Evolutionary conservation across 2,888 invertebrate species (phyloP), one percentile per base, ranked within the genome.

Genomic region (Torymus auratus): DNA sequence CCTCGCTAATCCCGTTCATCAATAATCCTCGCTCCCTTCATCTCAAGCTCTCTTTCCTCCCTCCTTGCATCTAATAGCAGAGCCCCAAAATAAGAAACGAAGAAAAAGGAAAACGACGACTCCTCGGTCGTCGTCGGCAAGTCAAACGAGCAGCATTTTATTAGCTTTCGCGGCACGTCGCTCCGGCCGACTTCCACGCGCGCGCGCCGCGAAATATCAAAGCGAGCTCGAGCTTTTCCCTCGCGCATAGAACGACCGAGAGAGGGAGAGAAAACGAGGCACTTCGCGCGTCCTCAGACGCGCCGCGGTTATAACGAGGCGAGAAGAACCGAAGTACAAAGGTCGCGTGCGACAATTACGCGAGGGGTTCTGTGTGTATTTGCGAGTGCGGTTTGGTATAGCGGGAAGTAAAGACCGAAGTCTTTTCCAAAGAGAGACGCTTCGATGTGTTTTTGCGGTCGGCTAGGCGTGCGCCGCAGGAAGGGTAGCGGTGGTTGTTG

Each of bases 141-240:
- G 58, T 58, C 55, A 50, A 58, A 52, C 61, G 55, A 20, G 55
- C 67, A 55, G 13, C 28, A 64, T 75, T 80, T 71, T 55, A 75
- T 80, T 80, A 73, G 70, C 65, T 75, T 71, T 15, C 80, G 61
- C 14, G n/a, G 52, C 75, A 80, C 75, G 71, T 78, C 56, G 52
- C 41, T 41, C 41, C 7, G 7, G 41, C 28, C 56, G 68, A 23
- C 58, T 53, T 60, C 68, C 75, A 28, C 60, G 58, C 28, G 65
- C 20, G 17, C 67, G 13, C 67, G 14, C 1, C n/a, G 11, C 62
- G 20, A 65, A 56, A 50, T 11, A 11, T 60, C 20, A 41, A 41
- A 41, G 41, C 17, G 1, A 14, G 17, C 3, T 41, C 15, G 60
- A 7, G 62, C 2, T 14, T 11, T n/a, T 23, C 2, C 50, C 61